Evolutionary conservation across 2,888 invertebrate genomes (phyloP), one percentile per base, ranked within the genome.

Genomic region (Andrena bicolor): DNA sequence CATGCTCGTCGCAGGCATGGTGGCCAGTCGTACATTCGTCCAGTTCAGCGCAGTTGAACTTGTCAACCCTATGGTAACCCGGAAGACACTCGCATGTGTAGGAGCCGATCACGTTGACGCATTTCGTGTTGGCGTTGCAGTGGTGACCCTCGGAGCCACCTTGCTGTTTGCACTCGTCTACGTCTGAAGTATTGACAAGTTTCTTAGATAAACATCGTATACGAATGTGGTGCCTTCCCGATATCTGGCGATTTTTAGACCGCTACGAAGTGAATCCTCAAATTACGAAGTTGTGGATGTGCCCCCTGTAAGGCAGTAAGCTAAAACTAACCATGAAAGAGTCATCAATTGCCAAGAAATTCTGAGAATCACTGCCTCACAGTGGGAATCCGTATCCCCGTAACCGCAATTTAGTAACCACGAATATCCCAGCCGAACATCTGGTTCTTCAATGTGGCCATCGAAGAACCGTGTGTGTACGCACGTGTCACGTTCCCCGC

Each of bases 81-180:
- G 96, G 95, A 89, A 97, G 95, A 94, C 98, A 98, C 94, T 97
- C 96, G 94, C 98, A 98, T 85, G 96, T 95, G 94, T 98, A 98
- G 85, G 97, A 96, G 79, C 98, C 98, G 74, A 96, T 95, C 60
- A 96, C 96, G 94, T 98, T 98, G 86, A 97, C 96, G 94, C 98
- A 98, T 85, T 95, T 95, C 75, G 98, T 97, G 95, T 98, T 97
- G 86, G 96, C 96, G 94, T 97, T 96, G 94, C 98, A 98, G 94
- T 98, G 97, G 94, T 98, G 97, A 26, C 98, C 97, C 91, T 96
- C 96, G 70, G 96, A 95, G 20, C 96, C 97, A 66, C 97, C 98
- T 87, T 96, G 96, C 90, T 96, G 95, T 91, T 96, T 95, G 94
- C 98, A 98, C 94, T 98, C 98, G 94, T 98, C 97, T 87, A 98